These are phyloP conservation scores for Camarhynchus parvulus DNA, from an alignment of 2,113 vertebrate species.

Conservation along the genomic window DNA sequence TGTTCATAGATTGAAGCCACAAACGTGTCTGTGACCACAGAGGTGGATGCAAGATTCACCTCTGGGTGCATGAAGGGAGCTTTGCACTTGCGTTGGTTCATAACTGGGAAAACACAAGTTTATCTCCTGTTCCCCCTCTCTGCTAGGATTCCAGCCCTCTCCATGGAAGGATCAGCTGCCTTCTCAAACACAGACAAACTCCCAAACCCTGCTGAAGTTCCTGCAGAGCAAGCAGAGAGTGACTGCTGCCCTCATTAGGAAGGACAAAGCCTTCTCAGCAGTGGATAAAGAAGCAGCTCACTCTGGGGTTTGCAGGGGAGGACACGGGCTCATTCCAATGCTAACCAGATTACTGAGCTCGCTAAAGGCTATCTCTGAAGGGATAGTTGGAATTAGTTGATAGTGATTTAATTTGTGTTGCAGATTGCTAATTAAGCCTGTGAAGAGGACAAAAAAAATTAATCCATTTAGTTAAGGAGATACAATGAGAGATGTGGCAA, in stretches of 20 bases:
- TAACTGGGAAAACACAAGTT: not conserved
- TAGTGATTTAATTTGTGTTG: slow-evolving; percentile 70
- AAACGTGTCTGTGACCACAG: rapidly evolving
- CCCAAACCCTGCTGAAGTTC: not conserved
- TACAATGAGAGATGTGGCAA: slow-evolving; percentile 25
- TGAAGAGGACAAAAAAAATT: slow-evolving; percentile 51
- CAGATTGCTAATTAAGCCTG: slow-evolving; percentile 70
- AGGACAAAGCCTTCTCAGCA: slow-evolving; percentile 13
- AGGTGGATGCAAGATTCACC: not conserved
- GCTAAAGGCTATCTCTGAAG: slow-evolving; percentile 64
- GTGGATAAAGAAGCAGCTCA: not conserved
- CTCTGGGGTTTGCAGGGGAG: not conserved
- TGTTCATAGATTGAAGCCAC: not conserved
- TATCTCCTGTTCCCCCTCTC: not conserved
- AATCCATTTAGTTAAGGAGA: slow-evolving; percentile 66
- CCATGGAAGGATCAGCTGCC: not conserved
- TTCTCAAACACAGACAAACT: not conserved
- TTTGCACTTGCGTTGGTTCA: not conserved
- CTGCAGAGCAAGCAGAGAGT: not conserved
- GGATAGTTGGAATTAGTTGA: slow-evolving; percentile 61
- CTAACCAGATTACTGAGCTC: slow-evolving; percentile 59
- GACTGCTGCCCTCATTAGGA: slow-evolving; percentile 21
- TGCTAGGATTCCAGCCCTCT: not conserved
- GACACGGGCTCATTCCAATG: slow-evolving; percentile 40
- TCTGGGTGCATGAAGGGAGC: not conserved